Evolutionary conservation across 2,888 invertebrate genomes (phyloP).

Genomic region (Cylloceria caligata): DNA sequence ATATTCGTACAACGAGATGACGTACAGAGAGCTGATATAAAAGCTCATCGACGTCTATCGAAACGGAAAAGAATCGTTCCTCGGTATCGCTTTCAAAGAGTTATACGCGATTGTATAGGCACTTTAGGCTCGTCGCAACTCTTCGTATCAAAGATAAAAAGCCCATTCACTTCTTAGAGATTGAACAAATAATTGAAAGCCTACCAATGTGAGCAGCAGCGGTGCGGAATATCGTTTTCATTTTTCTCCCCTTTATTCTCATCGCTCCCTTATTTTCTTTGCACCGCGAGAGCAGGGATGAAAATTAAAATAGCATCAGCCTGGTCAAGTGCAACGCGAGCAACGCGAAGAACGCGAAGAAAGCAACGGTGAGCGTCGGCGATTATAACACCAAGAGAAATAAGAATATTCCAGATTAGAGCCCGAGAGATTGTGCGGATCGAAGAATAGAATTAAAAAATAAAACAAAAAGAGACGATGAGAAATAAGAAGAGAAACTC

Average conservation of each 20-base stretch:
- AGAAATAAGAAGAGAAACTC: constrained; percentile 16
- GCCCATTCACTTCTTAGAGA: constrained; percentile 13
- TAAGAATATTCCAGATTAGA: constrained; percentile 24
- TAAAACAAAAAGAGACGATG: constrained; percentile 37
- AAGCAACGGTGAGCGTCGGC: constrained; percentile 30
- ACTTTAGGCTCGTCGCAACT: neutral
- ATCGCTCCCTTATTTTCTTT: neutral
- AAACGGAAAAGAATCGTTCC: neutral
- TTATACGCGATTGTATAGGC: neutral
- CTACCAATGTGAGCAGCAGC: neutral
- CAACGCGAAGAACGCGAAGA: constrained; percentile 3
- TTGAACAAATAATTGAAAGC: constrained; percentile 55
- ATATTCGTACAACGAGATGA: neutral
- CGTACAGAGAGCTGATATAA: neutral
- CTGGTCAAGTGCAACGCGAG: constrained; percentile 15
- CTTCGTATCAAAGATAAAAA: neutral
- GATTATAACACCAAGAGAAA: constrained; percentile 39
- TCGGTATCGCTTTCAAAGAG: neutral
- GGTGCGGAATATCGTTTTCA: constrained; percentile 35
- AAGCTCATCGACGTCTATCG: neutral
- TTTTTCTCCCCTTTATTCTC: constrained; percentile 22
- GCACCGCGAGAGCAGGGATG: constrained; percentile 8
- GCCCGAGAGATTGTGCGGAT: neutral
- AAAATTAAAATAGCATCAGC: constrained; percentile 59
- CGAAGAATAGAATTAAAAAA: constrained; percentile 41